phyloP scores from a whole-genome alignment of 2,113 vertebrate species.

The Callionymus lyra region DNA sequence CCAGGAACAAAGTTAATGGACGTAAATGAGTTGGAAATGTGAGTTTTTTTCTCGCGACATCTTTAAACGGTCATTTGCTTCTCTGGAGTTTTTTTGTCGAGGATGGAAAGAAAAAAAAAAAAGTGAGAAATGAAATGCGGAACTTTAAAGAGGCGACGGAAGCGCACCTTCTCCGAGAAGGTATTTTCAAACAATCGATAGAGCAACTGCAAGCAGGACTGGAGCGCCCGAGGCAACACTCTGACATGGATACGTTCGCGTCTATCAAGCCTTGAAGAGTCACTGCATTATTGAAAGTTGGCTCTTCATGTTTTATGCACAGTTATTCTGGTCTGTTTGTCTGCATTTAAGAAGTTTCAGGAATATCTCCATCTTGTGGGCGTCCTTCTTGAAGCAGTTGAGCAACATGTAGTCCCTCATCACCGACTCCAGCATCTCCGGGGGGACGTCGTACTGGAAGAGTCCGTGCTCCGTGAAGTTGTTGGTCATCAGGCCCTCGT shows the following conservation, averaged over 20 bases:
- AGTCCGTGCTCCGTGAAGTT: slow-evolving; percentile 25
- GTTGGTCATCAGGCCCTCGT: slow-evolving; percentile 38
- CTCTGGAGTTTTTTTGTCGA: too few species aligned
- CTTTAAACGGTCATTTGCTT: slow-evolving; percentile 34
- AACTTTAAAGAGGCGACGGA: slow-evolving; percentile 30
- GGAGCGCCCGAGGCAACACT: slow-evolving; percentile 28
- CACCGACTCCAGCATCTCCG: slow-evolving; percentile 54
- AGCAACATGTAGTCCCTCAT: slow-evolving; percentile 58
- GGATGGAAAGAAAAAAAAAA: slow-evolving; percentile 53
- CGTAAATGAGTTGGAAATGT: slow-evolving; percentile 58
- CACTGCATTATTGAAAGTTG: slow-evolving; percentile 28
- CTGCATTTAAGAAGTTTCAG: slow-evolving; percentile 69
- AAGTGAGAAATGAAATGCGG: slow-evolving; percentile 28
- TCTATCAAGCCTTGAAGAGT: slow-evolving; percentile 18
- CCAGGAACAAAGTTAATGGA: slow-evolving; percentile 57
- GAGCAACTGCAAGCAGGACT: slow-evolving; percentile 30
- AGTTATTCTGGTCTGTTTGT: slow-evolving; percentile 54
- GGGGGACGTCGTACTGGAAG: slow-evolving; percentile 30
- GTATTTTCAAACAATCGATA: slow-evolving; percentile 54
- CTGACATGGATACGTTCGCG: slow-evolving; percentile 32
- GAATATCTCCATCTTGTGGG: slow-evolving; percentile 69
- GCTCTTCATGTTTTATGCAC: slow-evolving; percentile 24
- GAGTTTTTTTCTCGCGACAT: slow-evolving; percentile 51
- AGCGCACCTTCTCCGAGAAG: slow-evolving; percentile 40
- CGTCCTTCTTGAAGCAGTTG: slow-evolving; percentile 69